A percentile compares a stretch with the other conserved stretches of the same genome.
phyloP scores from a whole-genome alignment of 2,888 invertebrate genomes.

The Tenthredo mesomela region DNA sequence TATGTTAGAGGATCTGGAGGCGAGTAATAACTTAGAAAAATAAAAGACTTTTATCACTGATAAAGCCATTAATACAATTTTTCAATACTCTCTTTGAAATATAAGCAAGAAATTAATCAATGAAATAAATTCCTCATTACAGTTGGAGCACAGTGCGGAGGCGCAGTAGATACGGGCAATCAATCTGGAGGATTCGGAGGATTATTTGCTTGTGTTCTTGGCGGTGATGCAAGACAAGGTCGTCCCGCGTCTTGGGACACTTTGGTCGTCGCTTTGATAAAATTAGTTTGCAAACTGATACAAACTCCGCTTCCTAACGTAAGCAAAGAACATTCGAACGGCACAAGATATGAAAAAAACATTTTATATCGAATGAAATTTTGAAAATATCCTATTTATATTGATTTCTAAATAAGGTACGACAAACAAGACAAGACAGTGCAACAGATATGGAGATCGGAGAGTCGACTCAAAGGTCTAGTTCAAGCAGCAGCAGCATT shows the following conservation, averaged over 20 bases:
- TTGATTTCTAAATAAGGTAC: constrained; percentile 58
- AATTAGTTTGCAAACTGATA: constrained; percentile 83
- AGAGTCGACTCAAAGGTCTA: constrained; percentile 61
- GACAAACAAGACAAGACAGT: constrained; percentile 63
- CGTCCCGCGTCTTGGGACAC: constrained; percentile 86
- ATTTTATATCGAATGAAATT: not conserved
- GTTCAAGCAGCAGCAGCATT: constrained; percentile 62
- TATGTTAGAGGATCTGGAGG: constrained; percentile 73
- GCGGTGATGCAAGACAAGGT: constrained; percentile 83
- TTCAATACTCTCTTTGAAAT: no score
- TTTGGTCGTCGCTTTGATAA: constrained; percentile 86
- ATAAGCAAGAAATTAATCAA: not conserved
- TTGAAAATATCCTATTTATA: no score
- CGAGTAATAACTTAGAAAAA: constrained; percentile 54
- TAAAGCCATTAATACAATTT: no score
- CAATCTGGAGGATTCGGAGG: constrained; percentile 85
- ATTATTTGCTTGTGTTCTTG: constrained; percentile 87
- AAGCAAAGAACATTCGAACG: constrained; percentile 62
- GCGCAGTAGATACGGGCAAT: constrained; percentile 76
- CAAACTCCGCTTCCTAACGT: constrained; percentile 82
- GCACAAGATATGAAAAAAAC: not conserved
- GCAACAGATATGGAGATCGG: constrained; percentile 70
- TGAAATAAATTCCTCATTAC: not conserved
- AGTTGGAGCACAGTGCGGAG: constrained; percentile 75
- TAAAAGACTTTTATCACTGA: not conserved